A percentile compares a stretch with the other conserved stretches of the same genome.
Evolutionary conservation across 2,797 vertebrate species (phyloP).

Genomic region (Octomys mimax): DNA sequence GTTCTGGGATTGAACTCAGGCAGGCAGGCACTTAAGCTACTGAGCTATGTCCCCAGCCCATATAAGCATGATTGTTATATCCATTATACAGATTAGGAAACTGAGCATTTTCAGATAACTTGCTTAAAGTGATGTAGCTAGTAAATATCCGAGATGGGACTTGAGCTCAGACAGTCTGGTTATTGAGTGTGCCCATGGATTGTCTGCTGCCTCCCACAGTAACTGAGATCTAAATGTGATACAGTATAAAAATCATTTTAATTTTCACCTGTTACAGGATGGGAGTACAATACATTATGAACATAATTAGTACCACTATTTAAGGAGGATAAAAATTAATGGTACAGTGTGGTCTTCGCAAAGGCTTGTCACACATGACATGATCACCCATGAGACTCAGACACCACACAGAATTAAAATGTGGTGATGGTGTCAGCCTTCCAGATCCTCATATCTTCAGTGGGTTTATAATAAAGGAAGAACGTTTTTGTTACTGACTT

Average conservation of each 20-base stretch:
- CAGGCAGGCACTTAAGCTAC: too few species aligned
- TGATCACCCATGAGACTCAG: not conserved
- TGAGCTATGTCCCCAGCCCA: too few species aligned
- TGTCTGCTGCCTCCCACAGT: not conserved
- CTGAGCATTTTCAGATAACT: conserved; percentile 14
- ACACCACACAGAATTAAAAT: conserved; percentile 4
- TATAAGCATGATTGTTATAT: conserved; percentile 17
- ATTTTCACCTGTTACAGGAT: not conserved
- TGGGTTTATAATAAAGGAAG: not conserved
- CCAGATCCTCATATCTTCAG: not conserved
- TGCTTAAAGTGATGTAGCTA: not conserved
- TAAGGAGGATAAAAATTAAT: not conserved
- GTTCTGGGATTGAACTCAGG: too few species aligned
- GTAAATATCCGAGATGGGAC: not conserved
- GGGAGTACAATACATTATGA: not conserved
- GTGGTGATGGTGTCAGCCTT: not conserved
- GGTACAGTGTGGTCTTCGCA: not conserved
- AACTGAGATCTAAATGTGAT: conserved; percentile 8
- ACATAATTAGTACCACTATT: not conserved
- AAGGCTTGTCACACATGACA: not conserved
- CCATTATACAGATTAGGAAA: not conserved
- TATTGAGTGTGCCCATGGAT: not conserved
- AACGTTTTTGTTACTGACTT: not conserved
- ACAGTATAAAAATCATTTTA: not conserved
- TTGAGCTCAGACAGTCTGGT: not conserved